phyloP scores from a whole-genome alignment of 2,888 invertebrate genomes.

The Euzetes globulus region DNA sequence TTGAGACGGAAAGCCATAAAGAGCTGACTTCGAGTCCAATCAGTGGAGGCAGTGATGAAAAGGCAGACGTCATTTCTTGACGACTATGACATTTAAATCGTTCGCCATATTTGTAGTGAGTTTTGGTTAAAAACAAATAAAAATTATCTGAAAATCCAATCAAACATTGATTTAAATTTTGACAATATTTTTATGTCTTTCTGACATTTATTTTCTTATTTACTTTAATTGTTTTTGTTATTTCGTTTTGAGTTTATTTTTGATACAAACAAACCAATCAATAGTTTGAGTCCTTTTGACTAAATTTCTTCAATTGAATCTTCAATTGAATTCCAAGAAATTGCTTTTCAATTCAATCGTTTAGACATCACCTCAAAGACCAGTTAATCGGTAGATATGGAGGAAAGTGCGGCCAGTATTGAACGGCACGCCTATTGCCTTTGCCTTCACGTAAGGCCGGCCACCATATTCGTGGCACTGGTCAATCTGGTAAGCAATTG shows the following conservation, averaged over 20 bases:
- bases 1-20: no score
- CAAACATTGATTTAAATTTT: background rate
- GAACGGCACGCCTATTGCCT: slow-evolving; percentile 37
- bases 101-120: background rate
- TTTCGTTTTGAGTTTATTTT: background rate
- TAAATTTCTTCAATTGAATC: background rate
- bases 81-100: background rate
- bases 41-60: no score
- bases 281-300: background rate
- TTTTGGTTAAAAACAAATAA: background rate
- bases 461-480: slow-evolving; percentile 35
- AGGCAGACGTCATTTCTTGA: background rate
- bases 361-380: background rate
- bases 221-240: background rate
- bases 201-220: background rate
- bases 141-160: background rate
- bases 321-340: background rate
- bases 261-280: background rate
- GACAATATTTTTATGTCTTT: background rate
- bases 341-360: background rate
- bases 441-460: slow-evolving; percentile 38
- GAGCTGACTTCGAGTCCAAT: background rate
- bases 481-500: slow-evolving; percentile 31
- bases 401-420: slow-evolving; percentile 11
- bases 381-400: background rate